Evolutionary conservation across 92 coral and sea anemone species (phyloP).

Genomic region (Phymanthus crucifer): DNA sequence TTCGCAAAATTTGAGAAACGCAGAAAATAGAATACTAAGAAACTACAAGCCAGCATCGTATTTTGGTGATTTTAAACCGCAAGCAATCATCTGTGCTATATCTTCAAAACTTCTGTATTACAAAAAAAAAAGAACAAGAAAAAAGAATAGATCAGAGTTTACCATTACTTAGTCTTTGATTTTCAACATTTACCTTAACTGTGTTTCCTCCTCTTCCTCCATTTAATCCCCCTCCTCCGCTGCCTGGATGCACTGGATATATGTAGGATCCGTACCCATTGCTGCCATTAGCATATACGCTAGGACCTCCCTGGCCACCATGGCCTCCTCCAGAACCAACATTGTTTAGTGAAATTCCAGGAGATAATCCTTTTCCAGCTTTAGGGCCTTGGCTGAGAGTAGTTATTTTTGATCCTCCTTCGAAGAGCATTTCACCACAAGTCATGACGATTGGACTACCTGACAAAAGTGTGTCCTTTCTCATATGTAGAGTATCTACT

Average conservation of each 20-base stretch:
- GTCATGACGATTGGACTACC: constrained; percentile 68
- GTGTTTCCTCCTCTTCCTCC: constrained; percentile 92
- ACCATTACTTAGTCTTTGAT: too few species aligned
- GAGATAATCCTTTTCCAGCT: constrained; percentile 61
- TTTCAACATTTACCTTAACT: constrained; percentile 56
- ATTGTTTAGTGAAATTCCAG: constrained; percentile 46
- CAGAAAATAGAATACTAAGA: neutral
- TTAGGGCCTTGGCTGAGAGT: constrained; percentile 69
- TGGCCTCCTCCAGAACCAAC: constrained; percentile 94
- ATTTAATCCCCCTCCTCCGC: constrained; percentile 79
- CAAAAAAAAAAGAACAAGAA: too few species aligned
- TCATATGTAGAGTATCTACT: constrained; percentile 77
- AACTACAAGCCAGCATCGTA: too few species aligned
- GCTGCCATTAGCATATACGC: constrained; percentile 62
- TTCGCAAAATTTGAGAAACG: too few species aligned
- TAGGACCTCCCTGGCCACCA: constrained; percentile 94
- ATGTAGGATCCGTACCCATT: constrained; percentile 88
- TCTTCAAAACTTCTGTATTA: neutral
- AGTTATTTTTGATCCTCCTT: constrained; percentile 75
- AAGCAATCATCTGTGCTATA: too few species aligned
- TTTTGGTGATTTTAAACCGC: too few species aligned
- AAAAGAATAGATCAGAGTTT: too few species aligned
- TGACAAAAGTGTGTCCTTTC: constrained; percentile 68
- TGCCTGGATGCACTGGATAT: constrained; percentile 90
- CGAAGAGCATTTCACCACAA: constrained; percentile 76